These are phyloP conservation scores for Lasioglossum morio DNA, from an alignment of 2,888 invertebrate species.

Conservation along the genomic window DNA sequence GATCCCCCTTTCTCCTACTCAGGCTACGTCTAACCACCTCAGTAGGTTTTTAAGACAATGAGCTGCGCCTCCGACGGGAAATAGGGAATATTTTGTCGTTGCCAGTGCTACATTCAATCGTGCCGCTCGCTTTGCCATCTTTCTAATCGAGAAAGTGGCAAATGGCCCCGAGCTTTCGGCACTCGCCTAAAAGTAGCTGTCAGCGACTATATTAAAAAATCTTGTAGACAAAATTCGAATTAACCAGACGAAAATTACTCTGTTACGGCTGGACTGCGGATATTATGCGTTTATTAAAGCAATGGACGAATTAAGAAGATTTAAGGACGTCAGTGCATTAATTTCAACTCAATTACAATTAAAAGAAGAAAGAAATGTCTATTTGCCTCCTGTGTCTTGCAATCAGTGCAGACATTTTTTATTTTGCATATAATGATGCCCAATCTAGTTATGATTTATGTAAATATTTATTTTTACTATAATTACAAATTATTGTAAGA, in stretches of 20 bases:
- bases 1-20: constrained; percentile 61
- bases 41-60: constrained; percentile 80
- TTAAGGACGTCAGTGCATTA: too few species aligned
- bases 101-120: constrained; percentile 72
- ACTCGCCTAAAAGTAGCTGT: not conserved
- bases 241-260: rapidly evolving
- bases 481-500: too few species aligned
- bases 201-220: not conserved
- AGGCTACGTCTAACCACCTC: constrained; percentile 69
- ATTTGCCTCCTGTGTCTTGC: too few species aligned
- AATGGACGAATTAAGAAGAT: too few species aligned
- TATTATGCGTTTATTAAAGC: too few species aligned
- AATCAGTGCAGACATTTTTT: too few species aligned
- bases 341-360: too few species aligned
- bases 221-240: not conserved
- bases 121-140: constrained; percentile 78
- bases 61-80: constrained; percentile 67
- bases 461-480: too few species aligned
- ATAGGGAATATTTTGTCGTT: constrained; percentile 65
- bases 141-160: constrained; percentile 80
- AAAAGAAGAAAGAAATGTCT: too few species aligned
- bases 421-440: too few species aligned
- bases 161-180: constrained; percentile 29
- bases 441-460: too few species aligned
- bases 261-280: too few species aligned